Evolutionary conservation across 2,888 invertebrate species (phyloP).

Genomic region (Euproctis similis): DNA sequence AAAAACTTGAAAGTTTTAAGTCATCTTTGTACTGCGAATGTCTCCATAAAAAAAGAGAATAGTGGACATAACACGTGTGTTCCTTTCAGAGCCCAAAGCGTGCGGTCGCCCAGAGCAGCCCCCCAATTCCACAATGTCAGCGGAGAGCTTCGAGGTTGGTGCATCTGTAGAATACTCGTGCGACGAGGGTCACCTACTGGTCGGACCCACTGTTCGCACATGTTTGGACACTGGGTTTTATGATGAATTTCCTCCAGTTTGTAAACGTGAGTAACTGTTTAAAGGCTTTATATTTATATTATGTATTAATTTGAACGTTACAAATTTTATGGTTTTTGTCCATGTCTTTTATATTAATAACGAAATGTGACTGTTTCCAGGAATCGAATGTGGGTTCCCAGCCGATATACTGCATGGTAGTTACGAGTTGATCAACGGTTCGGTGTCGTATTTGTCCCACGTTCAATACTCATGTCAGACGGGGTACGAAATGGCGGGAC

Average conservation of each 20-base stretch:
- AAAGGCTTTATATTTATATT: no score
- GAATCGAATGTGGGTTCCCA: constrained; percentile 92
- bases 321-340: no score
- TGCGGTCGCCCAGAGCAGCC: constrained; percentile 95
- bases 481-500: constrained; percentile 90
- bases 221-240: constrained; percentile 95
- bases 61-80: no score
- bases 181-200: constrained; percentile 89
- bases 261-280: constrained; percentile 88
- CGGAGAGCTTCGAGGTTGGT: constrained; percentile 86
- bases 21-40: no score
- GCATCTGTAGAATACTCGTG: constrained; percentile 89
- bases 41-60: no score
- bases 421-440: constrained; percentile 88
- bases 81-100: constrained; percentile 84
- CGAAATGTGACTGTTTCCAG: constrained; percentile 70
- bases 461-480: constrained; percentile 89
- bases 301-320: no score
- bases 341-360: no score
- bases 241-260: constrained; percentile 94
- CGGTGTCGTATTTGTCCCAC: constrained; percentile 89
- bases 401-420: constrained; percentile 89
- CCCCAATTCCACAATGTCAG: constrained; percentile 91
- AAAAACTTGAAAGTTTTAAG: no score
- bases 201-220: constrained; percentile 88